phyloP scores from a whole-genome alignment of 2,113 vertebrate species.

The Cyprichromis sp. region DNA sequence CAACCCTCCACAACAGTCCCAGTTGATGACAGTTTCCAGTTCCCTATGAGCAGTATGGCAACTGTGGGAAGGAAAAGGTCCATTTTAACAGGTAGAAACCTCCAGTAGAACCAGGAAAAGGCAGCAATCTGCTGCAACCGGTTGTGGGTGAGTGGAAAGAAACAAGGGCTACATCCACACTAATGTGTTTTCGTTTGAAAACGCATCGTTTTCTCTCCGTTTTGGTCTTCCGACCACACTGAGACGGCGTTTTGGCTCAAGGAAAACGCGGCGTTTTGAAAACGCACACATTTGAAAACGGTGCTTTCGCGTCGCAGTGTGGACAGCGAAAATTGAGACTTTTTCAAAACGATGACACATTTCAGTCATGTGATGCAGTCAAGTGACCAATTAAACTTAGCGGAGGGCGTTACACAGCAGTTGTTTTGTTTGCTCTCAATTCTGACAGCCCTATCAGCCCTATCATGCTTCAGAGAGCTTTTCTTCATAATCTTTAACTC shows the following conservation, averaged over 20 bases:
- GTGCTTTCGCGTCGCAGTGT: rapidly evolving
- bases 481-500: neutral
- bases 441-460: neutral
- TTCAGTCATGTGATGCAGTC: neutral
- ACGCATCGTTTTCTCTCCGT: neutral
- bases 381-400: neutral
- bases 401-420: neutral
- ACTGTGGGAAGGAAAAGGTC: neutral
- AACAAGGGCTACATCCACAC: neutral
- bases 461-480: neutral
- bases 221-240: neutral
- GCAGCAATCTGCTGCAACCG: neutral
- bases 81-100: neutral
- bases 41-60: neutral
- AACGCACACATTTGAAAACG: neutral
- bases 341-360: neutral
- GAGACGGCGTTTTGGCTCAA: rapidly evolving
- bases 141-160: neutral
- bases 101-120: neutral
- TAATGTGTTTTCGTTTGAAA: neutral
- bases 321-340: neutral
- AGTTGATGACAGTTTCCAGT: neutral
- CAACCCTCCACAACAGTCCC: neutral
- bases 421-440: neutral
- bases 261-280: rapidly evolving